A percentile compares a stretch with the other conserved stretches of the same genome.
Conservation (phyloP, 1,140 invertebrate genomes). For the Nephotettix cincticeps region DNA sequence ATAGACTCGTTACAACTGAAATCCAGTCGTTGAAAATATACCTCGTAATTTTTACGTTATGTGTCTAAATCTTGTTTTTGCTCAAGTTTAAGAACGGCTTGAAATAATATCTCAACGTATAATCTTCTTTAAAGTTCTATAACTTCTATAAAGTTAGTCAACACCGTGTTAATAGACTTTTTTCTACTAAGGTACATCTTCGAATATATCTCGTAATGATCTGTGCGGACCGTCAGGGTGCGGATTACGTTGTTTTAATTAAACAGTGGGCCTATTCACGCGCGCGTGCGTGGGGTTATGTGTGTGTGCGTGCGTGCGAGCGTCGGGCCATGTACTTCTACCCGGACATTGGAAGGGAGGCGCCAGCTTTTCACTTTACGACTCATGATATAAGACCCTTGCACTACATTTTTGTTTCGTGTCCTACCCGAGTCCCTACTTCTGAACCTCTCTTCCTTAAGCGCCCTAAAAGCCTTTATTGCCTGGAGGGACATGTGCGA, state of each 20-base stretch:
- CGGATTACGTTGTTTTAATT: neutral
- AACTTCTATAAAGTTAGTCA: too few relatives aligned
- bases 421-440: slow-evolving; percentile 2
- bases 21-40: too few relatives aligned
- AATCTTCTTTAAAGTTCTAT: too few relatives aligned
- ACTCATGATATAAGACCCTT: slow-evolving; percentile 9
- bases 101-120: too few relatives aligned
- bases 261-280: neutral
- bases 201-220: too few relatives aligned
- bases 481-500: too few relatives aligned
- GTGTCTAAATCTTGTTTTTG: too few relatives aligned
- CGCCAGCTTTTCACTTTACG: slow-evolving; percentile 23
- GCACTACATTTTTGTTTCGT: slow-evolving; percentile 10
- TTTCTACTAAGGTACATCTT: too few relatives aligned
- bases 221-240: neutral
- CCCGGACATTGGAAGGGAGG: slow-evolving; percentile 39
- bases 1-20: too few relatives aligned
- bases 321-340: slow-evolving; percentile 31
- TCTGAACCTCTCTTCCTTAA: neutral
- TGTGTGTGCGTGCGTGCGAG: slow-evolving; percentile 6
- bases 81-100: too few relatives aligned
- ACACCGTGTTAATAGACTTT: too few relatives aligned
- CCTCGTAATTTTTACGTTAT: too few relatives aligned
- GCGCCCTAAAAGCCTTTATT: neutral
- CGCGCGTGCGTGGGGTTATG: neutral